A percentile compares a stretch with the other conserved stretches of the same genome.
Conservation (phyloP, 1,140 invertebrate genomes). For the Microplitis mediator region DNA sequence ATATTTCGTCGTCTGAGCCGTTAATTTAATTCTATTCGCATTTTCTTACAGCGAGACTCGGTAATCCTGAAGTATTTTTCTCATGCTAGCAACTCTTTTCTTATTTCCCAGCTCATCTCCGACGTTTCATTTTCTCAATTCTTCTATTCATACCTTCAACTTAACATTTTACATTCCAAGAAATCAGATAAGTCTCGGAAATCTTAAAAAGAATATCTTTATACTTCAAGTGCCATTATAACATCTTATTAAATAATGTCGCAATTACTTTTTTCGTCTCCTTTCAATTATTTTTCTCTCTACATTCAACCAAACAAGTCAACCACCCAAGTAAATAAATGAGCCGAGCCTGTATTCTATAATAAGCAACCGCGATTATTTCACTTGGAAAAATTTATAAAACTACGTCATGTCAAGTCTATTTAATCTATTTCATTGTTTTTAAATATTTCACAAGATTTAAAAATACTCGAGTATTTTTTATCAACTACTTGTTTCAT, state of each 20-base stretch:
- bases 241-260: slow-evolving; percentile 23
- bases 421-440: not conserved
- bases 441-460: too few species aligned
- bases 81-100: not conserved
- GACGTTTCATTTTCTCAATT: not conserved
- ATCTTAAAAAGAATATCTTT: not conserved
- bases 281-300: not conserved
- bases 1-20: slow-evolving; percentile 3
- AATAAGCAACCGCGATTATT: too few species aligned
- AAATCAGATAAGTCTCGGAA: not conserved
- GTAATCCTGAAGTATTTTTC: slow-evolving; percentile 3
- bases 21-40: slow-evolving; percentile 22
- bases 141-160: not conserved
- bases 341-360: too few species aligned
- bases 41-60: not conserved
- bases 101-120: slow-evolving; percentile 28
- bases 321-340: too few species aligned
- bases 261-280: slow-evolving; percentile 26
- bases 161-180: not conserved
- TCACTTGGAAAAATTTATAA: not conserved
- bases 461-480: too few species aligned
- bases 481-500: too few species aligned
- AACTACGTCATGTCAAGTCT: not conserved
- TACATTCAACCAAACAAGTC: not conserved
- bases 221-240: slow-evolving; percentile 4